Conservation (phyloP, 2,797 vertebrate species). For the Sylvia borin region DNA sequence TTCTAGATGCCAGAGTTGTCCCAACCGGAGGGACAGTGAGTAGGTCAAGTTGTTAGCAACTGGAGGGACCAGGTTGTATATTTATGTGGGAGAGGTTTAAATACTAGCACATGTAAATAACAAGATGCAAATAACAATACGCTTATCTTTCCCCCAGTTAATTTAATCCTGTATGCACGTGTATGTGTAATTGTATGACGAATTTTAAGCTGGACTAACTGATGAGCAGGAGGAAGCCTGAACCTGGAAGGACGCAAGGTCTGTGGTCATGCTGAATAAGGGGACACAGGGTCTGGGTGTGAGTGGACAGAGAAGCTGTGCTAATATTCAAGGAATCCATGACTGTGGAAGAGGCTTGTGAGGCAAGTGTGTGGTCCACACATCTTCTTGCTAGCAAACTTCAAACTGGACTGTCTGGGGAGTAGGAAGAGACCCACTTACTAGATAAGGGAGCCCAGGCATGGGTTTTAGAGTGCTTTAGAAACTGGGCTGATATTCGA, state of each 20-base stretch:
- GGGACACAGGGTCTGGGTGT: neutral
- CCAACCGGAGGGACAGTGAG: neutral
- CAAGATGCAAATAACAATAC: neutral
- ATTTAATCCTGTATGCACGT: neutral
- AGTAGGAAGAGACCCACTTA: neutral
- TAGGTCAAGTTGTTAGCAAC: neutral
- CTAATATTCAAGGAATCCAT: neutral
- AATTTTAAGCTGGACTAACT: neutral
- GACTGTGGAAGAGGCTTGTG: neutral
- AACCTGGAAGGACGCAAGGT: neutral
- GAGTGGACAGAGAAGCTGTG: neutral
- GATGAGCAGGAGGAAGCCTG: neutral
- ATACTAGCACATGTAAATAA: neutral
- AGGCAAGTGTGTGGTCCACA: neutral
- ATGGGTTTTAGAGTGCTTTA: neutral
- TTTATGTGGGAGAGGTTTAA: neutral
- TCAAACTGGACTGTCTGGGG: neutral
- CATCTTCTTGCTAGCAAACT: neutral
- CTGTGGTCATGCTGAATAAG: neutral
- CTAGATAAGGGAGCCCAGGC: accelerated
- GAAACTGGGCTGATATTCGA: neutral
- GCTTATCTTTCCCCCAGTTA: neutral
- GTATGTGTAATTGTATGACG: neutral
- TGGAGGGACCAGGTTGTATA: too few relatives aligned
- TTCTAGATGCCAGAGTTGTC: neutral